Conservation (phyloP, 2,888 invertebrate species). For the Cosmopolites sordidus region DNA sequence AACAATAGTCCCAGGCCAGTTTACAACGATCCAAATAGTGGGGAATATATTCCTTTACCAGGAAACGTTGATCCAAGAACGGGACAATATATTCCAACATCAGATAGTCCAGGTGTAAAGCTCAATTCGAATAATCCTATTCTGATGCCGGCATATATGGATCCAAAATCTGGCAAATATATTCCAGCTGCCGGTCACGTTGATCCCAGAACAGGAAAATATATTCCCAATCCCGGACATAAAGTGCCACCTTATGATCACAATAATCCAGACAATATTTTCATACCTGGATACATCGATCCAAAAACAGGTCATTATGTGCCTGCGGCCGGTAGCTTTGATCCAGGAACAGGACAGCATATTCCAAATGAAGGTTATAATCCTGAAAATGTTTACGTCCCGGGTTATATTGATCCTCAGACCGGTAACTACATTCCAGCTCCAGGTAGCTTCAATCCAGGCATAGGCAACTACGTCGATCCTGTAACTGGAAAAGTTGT, state of each 20-base stretch:
- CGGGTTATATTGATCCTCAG: constrained; percentile 4
- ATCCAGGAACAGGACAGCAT: neutral
- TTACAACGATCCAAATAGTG: neutral
- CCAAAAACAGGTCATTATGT: neutral
- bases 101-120: neutral
- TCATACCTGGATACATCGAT: neutral
- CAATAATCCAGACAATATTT: neutral
- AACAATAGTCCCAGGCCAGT: neutral
- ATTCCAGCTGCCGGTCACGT: no score
- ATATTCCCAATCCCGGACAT: no score
- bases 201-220: no score
- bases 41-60: neutral
- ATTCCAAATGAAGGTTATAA: neutral
- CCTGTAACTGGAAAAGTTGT: neutral
- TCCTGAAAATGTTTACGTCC: no score
- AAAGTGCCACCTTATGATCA: neutral
- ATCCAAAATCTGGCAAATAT: no score
- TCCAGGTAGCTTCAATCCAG: neutral
- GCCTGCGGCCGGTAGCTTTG: neutral
- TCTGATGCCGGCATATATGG: neutral
- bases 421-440: constrained; percentile 6
- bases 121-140: neutral
- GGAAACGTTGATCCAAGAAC: neutral
- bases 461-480: neutral
- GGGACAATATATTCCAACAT: neutral